phyloP scores from a whole-genome alignment of 1,140 invertebrate species.

The Periplaneta americana region DNA sequence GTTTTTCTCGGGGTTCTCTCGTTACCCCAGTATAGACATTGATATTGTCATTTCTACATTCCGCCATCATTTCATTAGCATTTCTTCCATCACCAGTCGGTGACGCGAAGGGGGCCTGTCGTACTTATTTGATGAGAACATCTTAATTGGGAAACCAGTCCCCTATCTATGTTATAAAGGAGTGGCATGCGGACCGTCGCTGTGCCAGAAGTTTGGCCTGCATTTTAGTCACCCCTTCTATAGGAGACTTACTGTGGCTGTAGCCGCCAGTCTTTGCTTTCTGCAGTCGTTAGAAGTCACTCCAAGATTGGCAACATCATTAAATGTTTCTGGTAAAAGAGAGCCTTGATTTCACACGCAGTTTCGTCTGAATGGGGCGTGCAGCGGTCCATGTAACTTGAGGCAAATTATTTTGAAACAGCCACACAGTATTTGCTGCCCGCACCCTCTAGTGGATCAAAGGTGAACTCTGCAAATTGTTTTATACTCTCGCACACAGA shows the following conservation, averaged over 20 bases:
- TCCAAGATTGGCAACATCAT: constrained; percentile 21
- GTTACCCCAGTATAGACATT: too few species aligned
- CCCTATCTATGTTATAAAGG: not conserved
- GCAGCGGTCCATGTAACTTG: constrained; percentile 8
- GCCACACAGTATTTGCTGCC: not conserved
- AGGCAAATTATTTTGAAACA: constrained; percentile 4
- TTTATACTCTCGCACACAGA: constrained; percentile 1
- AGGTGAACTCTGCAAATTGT: constrained; percentile 10
- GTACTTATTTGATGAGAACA: too few species aligned
- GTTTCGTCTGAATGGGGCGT: constrained; percentile 6
- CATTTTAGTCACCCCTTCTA: not conserved
- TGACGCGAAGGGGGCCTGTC: too few species aligned
- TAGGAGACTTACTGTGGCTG: not conserved
- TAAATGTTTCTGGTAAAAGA: constrained; percentile 15
- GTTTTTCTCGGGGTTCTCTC: too few species aligned
- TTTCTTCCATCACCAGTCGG: too few species aligned
- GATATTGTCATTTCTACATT: too few species aligned
- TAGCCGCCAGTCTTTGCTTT: not conserved
- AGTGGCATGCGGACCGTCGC: too few species aligned
- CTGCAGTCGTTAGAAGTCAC: constrained; percentile 6
- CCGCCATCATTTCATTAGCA: too few species aligned
- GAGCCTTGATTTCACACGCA: constrained; percentile 9
- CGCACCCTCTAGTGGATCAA: not conserved
- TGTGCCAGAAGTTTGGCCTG: too few species aligned
- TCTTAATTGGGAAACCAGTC: too few species aligned